Base-by-base conservation (phyloP, 2,113 vertebrate species). In the Xiphias gladius region DNA sequence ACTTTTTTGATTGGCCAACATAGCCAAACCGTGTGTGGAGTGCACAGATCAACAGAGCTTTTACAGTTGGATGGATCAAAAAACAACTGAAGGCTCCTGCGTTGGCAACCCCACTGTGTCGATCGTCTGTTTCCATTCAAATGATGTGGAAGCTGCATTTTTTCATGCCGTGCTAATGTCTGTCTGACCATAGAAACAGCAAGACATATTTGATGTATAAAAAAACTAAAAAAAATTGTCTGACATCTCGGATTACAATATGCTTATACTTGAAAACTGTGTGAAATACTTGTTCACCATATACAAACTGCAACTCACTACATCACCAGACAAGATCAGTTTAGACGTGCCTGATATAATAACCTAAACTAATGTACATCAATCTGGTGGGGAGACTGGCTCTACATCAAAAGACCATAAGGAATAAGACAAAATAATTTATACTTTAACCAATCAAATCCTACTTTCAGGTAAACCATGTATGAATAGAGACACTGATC, bases 351-450 rank as follows among this genome's bases (percentile, higher is more conserved):
- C n/a, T n/a, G n/a, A n/a, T n/a, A n/a, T n/a, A n/a, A n/a, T n/a
- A n/a, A n/a, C n/a, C n/a, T n/a, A 41, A 19, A 30, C 64, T 82
- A 66, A 80, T 77, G 28, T 43, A 66, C 68, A 76, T 88, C 70
- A 43, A 57, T 62, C 82, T 61, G 58, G 35, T n/a, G 16, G 52
- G 37, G 24, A 71, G 39, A 80, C 54, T 64, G 70, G 55, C n/a
- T 87, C 65, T 62, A 61, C 61, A 89, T 83, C 57, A 72, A 82
- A 84, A 71, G 58, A 64, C 50, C n/a, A n/a, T 59, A 46, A 35
- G 69, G 76, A 83, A 80, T 63, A 4, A 73, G 73, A 70, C 61
- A 64, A 68, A 39, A 69, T 78, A 67, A 54, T 54, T 86, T 73
- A 52, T 28, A 52, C 80, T 80, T 69, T 67, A 80, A 32, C 83